phyloP scores from a whole-genome alignment of 2,888 invertebrate species.

The Branchellion lobata region DNA sequence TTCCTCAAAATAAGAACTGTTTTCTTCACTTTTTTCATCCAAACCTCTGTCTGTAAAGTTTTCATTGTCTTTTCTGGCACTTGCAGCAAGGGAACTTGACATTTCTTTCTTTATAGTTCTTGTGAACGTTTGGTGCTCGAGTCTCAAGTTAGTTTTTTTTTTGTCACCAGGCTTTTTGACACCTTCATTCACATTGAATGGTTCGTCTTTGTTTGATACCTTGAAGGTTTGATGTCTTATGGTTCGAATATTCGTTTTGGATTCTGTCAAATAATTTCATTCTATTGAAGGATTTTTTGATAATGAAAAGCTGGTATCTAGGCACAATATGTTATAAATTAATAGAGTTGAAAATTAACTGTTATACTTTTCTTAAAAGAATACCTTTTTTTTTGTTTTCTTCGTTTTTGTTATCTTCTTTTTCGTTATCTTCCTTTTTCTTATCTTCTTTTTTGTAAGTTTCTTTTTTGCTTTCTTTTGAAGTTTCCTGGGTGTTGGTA shows the following conservation, averaged over 20 bases:
- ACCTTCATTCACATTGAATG: not conserved
- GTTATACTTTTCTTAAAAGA: not conserved
- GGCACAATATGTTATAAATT: not conserved
- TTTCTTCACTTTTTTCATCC: not conserved
- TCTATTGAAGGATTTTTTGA: not conserved
- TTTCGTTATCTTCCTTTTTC: not conserved
- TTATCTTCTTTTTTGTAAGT: no score
- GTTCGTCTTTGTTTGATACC: not conserved
- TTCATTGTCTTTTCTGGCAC: not conserved
- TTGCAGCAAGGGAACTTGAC: not conserved
- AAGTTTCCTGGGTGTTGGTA: no score
- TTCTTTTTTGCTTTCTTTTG: no score
- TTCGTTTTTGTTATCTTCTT: not conserved
- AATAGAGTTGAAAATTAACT: not conserved
- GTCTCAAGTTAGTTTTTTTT: not conserved
- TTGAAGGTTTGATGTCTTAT: not conserved
- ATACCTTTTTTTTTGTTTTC: not conserved
- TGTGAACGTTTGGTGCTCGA: not conserved
- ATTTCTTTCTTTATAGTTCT: not conserved
- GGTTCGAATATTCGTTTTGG: not conserved
- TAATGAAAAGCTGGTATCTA: not conserved
- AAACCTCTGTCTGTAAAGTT: not conserved
- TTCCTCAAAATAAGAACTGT: not conserved
- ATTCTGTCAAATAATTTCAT: not conserved
- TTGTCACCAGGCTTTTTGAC: not conserved